Evolutionary conservation across 2,113 vertebrate species (phyloP).

Genomic region (Nymphicus hollandicus): DNA sequence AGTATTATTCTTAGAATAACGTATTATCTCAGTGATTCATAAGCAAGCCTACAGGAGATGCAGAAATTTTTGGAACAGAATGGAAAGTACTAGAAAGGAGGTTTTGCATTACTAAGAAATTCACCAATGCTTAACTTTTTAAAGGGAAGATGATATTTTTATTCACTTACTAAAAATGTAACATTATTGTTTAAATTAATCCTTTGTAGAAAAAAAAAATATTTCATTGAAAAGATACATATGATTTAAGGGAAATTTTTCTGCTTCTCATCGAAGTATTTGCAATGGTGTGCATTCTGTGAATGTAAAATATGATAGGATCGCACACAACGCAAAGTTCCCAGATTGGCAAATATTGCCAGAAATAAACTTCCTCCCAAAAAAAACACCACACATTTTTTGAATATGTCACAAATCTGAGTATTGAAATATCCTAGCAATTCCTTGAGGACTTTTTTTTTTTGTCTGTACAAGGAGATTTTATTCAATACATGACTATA

Average conservation of each 20-base stretch:
- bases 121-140: neutral
- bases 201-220: neutral
- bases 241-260: neutral
- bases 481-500: neutral
- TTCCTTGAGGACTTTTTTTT: neutral
- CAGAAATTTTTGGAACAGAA: neutral
- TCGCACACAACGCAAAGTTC: neutral
- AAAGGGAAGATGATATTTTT: neutral
- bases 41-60: neutral
- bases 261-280: neutral
- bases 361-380: neutral
- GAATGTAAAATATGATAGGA: neutral
- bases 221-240: neutral
- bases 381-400: neutral
- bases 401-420: neutral
- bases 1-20: neutral
- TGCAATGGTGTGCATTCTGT: neutral
- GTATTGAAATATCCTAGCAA: neutral
- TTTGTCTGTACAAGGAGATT: neutral
- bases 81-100: neutral
- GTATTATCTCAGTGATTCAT: neutral
- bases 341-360: neutral
- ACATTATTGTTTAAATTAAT: neutral
- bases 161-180: neutral
- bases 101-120: neutral